Evolutionary conservation across 2,888 invertebrate species (phyloP).

Genomic region (Zaprionus bogoriensis): DNA sequence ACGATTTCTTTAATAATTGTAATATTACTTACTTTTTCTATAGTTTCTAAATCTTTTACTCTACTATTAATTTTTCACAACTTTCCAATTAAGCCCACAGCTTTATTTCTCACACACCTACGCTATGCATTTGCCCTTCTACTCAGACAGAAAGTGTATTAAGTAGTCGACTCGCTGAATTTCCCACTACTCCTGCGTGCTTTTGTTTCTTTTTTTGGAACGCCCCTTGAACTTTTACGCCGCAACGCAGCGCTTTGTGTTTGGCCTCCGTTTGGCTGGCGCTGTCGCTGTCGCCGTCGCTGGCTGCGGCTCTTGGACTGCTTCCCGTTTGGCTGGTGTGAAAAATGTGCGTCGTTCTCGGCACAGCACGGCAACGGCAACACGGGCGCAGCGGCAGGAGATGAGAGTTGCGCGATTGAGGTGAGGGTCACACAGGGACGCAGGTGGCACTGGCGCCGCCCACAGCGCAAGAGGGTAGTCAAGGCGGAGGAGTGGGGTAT

Average conservation of each 20-base stretch:
- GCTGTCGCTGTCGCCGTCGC: conserved; percentile 9
- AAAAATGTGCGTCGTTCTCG: conserved; percentile 64
- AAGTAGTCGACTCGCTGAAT: conserved; percentile 18
- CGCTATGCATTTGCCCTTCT: not conserved
- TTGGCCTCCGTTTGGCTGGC: conserved; percentile 21
- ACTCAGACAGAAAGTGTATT: conserved; percentile 38
- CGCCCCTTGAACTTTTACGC: conserved; percentile 70
- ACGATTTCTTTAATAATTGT: too few species aligned
- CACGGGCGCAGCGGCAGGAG: not conserved
- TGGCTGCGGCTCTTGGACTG: too few species aligned
- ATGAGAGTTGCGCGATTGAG: not conserved
- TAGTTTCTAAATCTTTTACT: not conserved
- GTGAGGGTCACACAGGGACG: conserved; percentile 19
- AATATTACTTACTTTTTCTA: too few species aligned
- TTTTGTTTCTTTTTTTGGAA: conserved; percentile 52
- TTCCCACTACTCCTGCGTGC: not conserved
- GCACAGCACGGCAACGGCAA: conserved; percentile 3
- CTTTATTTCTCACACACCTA: too few species aligned
- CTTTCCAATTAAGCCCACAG: too few species aligned
- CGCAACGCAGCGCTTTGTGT: conserved; percentile 51
- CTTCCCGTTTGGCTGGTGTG: conserved; percentile 53
- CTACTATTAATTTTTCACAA: too few species aligned
- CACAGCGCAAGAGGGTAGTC: conserved; percentile 16
- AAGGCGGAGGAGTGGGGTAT: too few species aligned
- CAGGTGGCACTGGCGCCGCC: conserved; percentile 51